A percentile compares a stretch with the other conserved stretches of the same genome.
These are phyloP conservation scores for Lethocerus indicus DNA, from an alignment of 1,140 invertebrate genomes.

Conservation along the genomic window DNA sequence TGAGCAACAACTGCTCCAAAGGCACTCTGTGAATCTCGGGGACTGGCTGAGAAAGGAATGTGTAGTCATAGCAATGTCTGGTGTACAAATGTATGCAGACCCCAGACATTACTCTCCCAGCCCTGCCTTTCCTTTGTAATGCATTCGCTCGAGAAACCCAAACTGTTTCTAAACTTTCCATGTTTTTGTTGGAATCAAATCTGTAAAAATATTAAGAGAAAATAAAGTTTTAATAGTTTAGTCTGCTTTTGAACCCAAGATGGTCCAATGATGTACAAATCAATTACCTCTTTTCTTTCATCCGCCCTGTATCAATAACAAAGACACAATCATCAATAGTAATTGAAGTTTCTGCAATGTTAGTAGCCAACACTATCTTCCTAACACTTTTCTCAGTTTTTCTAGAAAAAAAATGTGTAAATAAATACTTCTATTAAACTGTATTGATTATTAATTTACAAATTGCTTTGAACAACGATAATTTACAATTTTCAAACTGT, in stretches of 20 bases:
- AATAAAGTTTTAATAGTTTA: no score
- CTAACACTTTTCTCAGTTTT: conserved; percentile 47
- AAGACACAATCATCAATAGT: conserved; percentile 88
- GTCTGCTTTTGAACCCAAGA: no score
- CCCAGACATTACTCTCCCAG: conserved; percentile 77
- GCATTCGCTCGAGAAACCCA: conserved; percentile 71
- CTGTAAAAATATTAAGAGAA: conserved; percentile 33
- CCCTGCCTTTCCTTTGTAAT: conserved; percentile 63
- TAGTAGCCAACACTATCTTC: conserved; percentile 83
- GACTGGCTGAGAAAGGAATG: conserved; percentile 47
- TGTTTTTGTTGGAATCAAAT: conserved; percentile 67
- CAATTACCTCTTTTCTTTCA: conserved; percentile 63
- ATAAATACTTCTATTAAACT: conserved; percentile 17
- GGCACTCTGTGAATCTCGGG: conserved; percentile 75
- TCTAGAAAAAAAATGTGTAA: conserved; percentile 31
- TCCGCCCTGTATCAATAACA: conserved; percentile 77
- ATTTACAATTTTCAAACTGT: no score
- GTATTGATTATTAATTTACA: neutral
- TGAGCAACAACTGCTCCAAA: conserved; percentile 71
- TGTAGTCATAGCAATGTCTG: conserved; percentile 37
- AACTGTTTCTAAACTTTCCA: conserved; percentile 62
- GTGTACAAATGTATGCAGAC: conserved; percentile 68
- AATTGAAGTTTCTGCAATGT: conserved; percentile 87
- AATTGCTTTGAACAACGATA: neutral
- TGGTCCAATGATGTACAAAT: no score